These are phyloP conservation scores for Pachyrhynchus sulphureomaculatus DNA, from an alignment of 1,140 invertebrate genomes.

Conservation along the genomic window DNA sequence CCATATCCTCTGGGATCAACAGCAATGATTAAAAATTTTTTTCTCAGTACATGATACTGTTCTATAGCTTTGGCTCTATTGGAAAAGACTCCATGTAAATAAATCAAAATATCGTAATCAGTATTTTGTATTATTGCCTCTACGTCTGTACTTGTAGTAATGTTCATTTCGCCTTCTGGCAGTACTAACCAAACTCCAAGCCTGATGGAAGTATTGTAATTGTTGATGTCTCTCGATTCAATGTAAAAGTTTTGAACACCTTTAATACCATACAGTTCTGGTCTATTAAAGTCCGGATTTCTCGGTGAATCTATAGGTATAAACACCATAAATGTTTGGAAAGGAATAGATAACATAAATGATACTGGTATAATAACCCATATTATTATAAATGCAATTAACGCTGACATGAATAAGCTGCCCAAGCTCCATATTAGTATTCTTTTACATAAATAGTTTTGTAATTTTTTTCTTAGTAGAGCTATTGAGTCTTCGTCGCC, in stretches of 20 bases:
- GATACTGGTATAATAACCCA: constrained; percentile 43
- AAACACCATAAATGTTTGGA: constrained; percentile 36
- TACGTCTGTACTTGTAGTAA: constrained; percentile 16
- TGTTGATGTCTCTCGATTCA: constrained; percentile 22
- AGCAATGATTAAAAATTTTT: constrained; percentile 72
- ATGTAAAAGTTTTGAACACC: constrained; percentile 42
- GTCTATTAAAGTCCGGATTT: constrained; percentile 33
- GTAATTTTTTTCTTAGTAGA: not conserved
- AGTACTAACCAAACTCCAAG: constrained; percentile 45
- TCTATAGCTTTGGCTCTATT: constrained; percentile 33
- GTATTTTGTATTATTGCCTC: constrained; percentile 25
- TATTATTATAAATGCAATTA: constrained; percentile 12
- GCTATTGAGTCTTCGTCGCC: not conserved
- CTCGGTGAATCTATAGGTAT: constrained; percentile 19
- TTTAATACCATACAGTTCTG: constrained; percentile 28
- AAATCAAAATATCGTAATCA: constrained; percentile 33
- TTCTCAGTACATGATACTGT: constrained; percentile 37
- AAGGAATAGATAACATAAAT: constrained; percentile 37
- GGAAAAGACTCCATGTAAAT: constrained; percentile 44
- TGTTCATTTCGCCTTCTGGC: constrained; percentile 32
- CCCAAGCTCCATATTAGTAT: not conserved
- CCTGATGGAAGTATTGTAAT: constrained; percentile 22
- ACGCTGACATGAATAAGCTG: not conserved
- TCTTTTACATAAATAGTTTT: not conserved
- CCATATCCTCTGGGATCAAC: constrained; percentile 93